phyloP scores from a whole-genome alignment of 2,113 vertebrate genomes.

The Xiphorhynchus elegans region DNA sequence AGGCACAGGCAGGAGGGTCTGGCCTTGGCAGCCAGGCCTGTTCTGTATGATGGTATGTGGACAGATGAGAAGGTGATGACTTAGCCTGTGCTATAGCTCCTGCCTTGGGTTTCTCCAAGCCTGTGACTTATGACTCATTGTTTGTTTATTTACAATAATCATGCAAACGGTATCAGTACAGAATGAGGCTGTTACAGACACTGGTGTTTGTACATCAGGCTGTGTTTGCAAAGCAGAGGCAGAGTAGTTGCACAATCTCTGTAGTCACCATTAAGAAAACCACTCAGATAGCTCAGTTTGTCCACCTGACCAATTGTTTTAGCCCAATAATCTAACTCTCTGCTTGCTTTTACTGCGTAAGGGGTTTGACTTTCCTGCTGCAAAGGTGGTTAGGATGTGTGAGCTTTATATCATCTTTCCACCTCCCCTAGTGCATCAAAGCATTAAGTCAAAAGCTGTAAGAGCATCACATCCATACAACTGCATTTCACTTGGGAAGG shows the following conservation, averaged over 20 bases:
- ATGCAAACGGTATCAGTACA: fast-evolving
- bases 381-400: neutral
- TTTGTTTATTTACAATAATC: neutral
- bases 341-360: neutral
- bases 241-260: neutral
- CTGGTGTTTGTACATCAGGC: neutral
- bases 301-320: neutral
- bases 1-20: neutral
- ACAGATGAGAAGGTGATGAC: neutral
- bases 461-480: neutral
- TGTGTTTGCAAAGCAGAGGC: neutral
- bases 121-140: neutral
- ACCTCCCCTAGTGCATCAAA: neutral
- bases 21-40: neutral
- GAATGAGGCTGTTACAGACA: neutral
- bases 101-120: neutral
- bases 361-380: neutral
- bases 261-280: neutral
- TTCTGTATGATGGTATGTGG: neutral
- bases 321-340: neutral
- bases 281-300: neutral
- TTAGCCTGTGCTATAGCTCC: neutral
- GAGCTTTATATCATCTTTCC: neutral
- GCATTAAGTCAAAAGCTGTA: neutral
- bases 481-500: neutral